Evolutionary conservation across 2,888 invertebrate species (phyloP).

Genomic region (Sphaeridia pumilis): DNA sequence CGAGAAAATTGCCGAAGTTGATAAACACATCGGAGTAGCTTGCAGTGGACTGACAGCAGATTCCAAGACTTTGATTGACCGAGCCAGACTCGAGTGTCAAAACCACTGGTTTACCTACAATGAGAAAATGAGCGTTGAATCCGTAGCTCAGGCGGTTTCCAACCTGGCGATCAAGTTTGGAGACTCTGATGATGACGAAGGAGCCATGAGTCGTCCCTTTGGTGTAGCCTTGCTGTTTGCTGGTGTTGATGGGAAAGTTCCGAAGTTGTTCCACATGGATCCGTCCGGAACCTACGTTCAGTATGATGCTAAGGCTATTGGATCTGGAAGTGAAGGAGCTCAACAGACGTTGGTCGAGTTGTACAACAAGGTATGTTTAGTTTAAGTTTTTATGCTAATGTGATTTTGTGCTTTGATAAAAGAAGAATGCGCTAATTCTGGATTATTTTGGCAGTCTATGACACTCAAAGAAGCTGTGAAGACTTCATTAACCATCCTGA

Average conservation of each 20-base stretch:
- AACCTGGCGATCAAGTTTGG: slow-evolving; percentile 99
- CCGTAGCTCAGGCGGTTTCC: slow-evolving; percentile 95
- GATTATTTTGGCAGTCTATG: too few species aligned
- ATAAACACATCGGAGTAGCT: slow-evolving; percentile 83
- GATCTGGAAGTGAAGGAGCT: slow-evolving; percentile 97
- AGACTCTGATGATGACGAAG: slow-evolving; percentile 70
- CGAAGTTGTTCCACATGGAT: slow-evolving; percentile 95
- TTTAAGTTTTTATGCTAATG: too few species aligned
- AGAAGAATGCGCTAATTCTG: too few species aligned
- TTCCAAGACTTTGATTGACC: slow-evolving; percentile 83
- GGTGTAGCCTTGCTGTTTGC: slow-evolving; percentile 98
- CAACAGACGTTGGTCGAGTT: slow-evolving; percentile 79
- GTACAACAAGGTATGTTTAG: slow-evolving; percentile 47
- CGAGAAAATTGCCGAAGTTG: slow-evolving; percentile 97
- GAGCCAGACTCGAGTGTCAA: slow-evolving; percentile 91
- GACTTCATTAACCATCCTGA: slow-evolving; percentile 79
- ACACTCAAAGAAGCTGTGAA: slow-evolving; percentile 85
- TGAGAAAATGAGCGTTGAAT: slow-evolving; percentile 92
- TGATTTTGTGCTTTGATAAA: too few species aligned
- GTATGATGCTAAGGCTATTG: slow-evolving; percentile 97
- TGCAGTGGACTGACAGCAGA: slow-evolving; percentile 97
- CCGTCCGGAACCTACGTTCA: slow-evolving; percentile 97
- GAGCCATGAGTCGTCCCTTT: slow-evolving; percentile 93
- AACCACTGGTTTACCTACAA: slow-evolving; percentile 98
- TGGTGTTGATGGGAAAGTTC: slow-evolving; percentile 78